phyloP scores from a whole-genome alignment of 2,888 invertebrate genomes.

The Stenchaetothrips biformis region DNA sequence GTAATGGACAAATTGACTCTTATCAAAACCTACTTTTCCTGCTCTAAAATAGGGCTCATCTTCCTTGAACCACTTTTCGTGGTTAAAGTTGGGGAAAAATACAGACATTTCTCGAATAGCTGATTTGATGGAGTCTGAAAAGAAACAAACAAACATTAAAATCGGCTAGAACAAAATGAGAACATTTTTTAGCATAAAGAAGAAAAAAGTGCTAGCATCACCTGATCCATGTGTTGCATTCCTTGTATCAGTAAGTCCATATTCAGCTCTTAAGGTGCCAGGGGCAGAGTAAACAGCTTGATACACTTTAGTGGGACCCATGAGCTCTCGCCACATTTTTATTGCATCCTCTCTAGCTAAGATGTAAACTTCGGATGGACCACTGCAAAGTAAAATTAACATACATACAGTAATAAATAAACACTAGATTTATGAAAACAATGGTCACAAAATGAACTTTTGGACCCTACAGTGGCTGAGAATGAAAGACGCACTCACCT shows the following conservation, averaged over 20 bases:
- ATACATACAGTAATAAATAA: slow-evolving; percentile 29
- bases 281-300: slow-evolving; percentile 75
- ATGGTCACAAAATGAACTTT: slow-evolving; percentile 29
- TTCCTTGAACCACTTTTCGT: slow-evolving; percentile 58
- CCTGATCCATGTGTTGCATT: slow-evolving; percentile 94
- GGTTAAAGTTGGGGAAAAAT: slow-evolving; percentile 78
- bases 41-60: slow-evolving; percentile 51
- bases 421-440: background rate
- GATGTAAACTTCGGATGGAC: slow-evolving; percentile 74
- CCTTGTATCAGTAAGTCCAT: slow-evolving; percentile 88
- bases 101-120: slow-evolving; percentile 72
- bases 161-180: background rate
- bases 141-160: slow-evolving; percentile 33
- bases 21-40: slow-evolving; percentile 53
- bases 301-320: slow-evolving; percentile 88
- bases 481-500: slow-evolving; percentile 51
- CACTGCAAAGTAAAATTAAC: slow-evolving; percentile 56
- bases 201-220: slow-evolving; percentile 40
- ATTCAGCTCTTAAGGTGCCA: slow-evolving; percentile 70
- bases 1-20: slow-evolving; percentile 53
- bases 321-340: slow-evolving; percentile 69
- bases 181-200: background rate
- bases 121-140: slow-evolving; percentile 68
- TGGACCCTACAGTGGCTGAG: slow-evolving; percentile 27
- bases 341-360: slow-evolving; percentile 73